phyloP scores from a whole-genome alignment of 2,888 invertebrate genomes.

The Uropetala carovei region DNA sequence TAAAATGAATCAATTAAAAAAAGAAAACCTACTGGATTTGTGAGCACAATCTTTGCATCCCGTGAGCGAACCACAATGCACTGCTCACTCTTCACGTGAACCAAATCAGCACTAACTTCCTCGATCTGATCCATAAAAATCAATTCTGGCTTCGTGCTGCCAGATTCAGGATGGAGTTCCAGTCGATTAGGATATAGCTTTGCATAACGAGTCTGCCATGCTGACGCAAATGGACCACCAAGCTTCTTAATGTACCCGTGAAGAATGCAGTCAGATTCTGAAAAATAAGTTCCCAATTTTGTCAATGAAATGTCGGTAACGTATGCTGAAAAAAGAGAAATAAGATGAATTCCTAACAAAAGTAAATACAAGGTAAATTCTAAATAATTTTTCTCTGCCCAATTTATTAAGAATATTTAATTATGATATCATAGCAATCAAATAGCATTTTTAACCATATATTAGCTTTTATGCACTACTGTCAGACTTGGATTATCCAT shows the following conservation, averaged over 20 bases:
- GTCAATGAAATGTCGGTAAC: conserved; percentile 49
- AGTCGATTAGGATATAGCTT: conserved; percentile 94
- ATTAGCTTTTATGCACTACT: too few species aligned
- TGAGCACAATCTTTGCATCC: conserved; percentile 95
- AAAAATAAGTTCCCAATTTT: conserved; percentile 69
- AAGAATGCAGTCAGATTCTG: conserved; percentile 98
- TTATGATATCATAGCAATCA: too few species aligned
- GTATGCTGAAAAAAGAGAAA: conserved; percentile 56
- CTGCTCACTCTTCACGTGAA: conserved; percentile 97
- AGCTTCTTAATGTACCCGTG: conserved; percentile 99
- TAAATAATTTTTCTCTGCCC: too few species aligned
- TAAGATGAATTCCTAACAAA: too few species aligned
- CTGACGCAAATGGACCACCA: conserved; percentile 98
- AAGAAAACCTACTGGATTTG: conserved; percentile 89
- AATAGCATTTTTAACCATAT: too few species aligned
- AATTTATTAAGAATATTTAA: too few species aligned
- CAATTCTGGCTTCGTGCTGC: conserved; percentile 93
- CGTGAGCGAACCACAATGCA: conserved; percentile 96
- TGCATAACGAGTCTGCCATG: conserved; percentile 99
- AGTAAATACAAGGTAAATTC: too few species aligned
- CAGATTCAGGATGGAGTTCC: conserved; percentile 96
- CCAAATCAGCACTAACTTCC: conserved; percentile 95
- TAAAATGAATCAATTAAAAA: too few species aligned
- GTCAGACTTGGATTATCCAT: too few species aligned
- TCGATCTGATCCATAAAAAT: conserved; percentile 97